Base-by-base conservation (phyloP, 2,888 invertebrate species). In the Theretra japonica region DNA sequence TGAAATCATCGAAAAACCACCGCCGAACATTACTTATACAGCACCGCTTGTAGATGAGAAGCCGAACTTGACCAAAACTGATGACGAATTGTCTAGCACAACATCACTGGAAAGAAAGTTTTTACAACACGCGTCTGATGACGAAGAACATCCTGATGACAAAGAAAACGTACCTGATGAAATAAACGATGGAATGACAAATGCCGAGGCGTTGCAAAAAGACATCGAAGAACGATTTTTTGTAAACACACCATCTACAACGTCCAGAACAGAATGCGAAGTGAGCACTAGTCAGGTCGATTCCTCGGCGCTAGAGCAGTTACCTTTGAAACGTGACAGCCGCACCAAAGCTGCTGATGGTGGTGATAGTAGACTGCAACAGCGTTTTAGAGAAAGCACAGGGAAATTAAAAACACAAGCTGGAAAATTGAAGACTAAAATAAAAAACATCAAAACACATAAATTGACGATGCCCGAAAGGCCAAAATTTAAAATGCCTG, bases 1-100 rank as follows among this genome's bases (percentile, higher is more conserved):
- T 95, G 98, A 98, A 95, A 97, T 97, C 81, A 97, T 98, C 89
- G 97, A 97, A 87, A 96, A 96, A 82, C 96, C 97, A 77, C 93
- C 89, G 33, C 88, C 90, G 58, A 89, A 89, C 93, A 90, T 91
- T 77, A 81, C 88, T 77, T 93, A 89, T 81, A 90, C 91, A 69
- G 79, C 86, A 72, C 87, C 90, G 33, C 88, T 86, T 81, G 80
- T 88, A 75, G 93, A 95, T 71, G 91, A 92, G 76, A 91, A 88
- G 76, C 80, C 86, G 68, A 84, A 75, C 70, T 85, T 89, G 83
- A 81, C 85, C 58, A 90, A 92, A 88, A 85, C 92, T 77, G 91
- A 95, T 83, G 92, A 95, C 82, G 95, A 95, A 72, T 81, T 94
- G 69, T 94, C 95, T 70, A 95, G 95, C 81, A 94, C 94, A 69